A percentile compares a stretch with the other conserved stretches of the same genome.
Evolutionary conservation across 2,113 vertebrate species (phyloP).

Genomic region (Myiozetetes cayanensis): DNA sequence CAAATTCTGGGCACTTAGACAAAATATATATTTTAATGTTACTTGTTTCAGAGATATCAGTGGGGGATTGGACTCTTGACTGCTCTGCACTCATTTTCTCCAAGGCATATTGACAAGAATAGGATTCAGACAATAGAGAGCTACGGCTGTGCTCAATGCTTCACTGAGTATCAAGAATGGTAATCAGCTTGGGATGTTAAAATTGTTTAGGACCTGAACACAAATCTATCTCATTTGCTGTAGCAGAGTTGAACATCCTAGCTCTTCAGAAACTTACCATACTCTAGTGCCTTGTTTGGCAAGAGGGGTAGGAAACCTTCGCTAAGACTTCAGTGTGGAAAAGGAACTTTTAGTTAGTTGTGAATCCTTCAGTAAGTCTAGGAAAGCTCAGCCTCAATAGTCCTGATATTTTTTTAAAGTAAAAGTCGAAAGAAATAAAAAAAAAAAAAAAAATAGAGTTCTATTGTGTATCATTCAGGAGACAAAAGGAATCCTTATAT

Average conservation of each 20-base stretch:
- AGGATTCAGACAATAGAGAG: neutral
- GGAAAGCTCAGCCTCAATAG: neutral
- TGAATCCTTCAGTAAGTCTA: neutral
- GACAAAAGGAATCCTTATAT: neutral
- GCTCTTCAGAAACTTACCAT: neutral
- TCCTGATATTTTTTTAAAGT: neutral
- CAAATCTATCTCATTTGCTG: neutral
- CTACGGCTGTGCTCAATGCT: neutral
- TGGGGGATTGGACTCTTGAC: neutral
- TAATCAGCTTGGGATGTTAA: neutral
- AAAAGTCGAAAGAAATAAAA: neutral
- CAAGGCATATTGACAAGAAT: neutral
- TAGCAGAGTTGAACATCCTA: neutral
- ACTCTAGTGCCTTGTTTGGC: neutral
- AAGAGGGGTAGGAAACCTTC: neutral
- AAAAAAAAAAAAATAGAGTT: rapidly evolving
- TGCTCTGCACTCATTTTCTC: neutral
- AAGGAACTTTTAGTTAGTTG: neutral
- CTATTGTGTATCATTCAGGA: neutral
- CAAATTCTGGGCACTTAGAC: neutral
- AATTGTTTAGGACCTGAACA: neutral
- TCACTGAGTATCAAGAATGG: neutral
- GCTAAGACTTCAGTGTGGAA: neutral
- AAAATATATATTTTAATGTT: neutral
- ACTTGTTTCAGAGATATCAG: neutral